phyloP scores from a whole-genome alignment of 1,140 invertebrate species.

The Galendromus occidentalis region DNA sequence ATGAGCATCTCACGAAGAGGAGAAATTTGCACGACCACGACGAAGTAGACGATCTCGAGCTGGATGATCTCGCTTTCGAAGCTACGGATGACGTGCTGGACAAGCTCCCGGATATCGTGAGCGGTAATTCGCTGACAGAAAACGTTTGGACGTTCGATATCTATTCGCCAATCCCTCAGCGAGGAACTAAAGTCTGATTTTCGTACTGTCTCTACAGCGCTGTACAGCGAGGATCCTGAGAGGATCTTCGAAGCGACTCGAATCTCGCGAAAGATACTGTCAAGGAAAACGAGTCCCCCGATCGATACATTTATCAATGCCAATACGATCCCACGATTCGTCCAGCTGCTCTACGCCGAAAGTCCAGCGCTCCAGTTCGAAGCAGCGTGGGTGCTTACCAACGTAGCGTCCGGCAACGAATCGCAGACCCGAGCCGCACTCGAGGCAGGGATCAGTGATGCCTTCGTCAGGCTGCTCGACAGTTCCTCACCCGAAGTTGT shows the following conservation, averaged over 20 bases:
- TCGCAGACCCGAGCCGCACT: slow-evolving; percentile 34
- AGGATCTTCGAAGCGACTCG: slow-evolving; percentile 43
- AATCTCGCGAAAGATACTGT: slow-evolving; percentile 64
- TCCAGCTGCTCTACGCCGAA: slow-evolving; percentile 32
- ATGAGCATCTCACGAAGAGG: slow-evolving; percentile 76
- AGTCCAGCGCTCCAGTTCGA: slow-evolving; percentile 33
- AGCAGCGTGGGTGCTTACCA: slow-evolving; percentile 39
- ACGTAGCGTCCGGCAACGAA: slow-evolving; percentile 36
- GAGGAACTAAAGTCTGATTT: too few species aligned
- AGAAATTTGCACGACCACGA: slow-evolving; percentile 47
- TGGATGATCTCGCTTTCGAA: slow-evolving; percentile 19
- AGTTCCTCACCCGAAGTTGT: slow-evolving; percentile 54
- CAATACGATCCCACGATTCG: slow-evolving; percentile 62
- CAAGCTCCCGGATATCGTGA: too few species aligned
- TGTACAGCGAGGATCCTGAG: slow-evolving; percentile 38
- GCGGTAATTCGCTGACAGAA: too few species aligned
- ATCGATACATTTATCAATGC: slow-evolving; percentile 68
- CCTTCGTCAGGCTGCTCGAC: slow-evolving; percentile 50
- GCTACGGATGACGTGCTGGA: too few species aligned
- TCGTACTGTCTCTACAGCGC: slow-evolving; percentile 22
- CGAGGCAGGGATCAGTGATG: slow-evolving; percentile 53
- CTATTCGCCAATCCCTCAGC: too few species aligned
- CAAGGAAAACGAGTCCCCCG: slow-evolving; percentile 72
- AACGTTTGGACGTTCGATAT: too few species aligned
- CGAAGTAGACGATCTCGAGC: slow-evolving; percentile 26